Evolutionary conservation across 2,888 invertebrate species (phyloP), one percentile per base, ranked within the genome.

Genomic region (Teleiodes luculella): DNA sequence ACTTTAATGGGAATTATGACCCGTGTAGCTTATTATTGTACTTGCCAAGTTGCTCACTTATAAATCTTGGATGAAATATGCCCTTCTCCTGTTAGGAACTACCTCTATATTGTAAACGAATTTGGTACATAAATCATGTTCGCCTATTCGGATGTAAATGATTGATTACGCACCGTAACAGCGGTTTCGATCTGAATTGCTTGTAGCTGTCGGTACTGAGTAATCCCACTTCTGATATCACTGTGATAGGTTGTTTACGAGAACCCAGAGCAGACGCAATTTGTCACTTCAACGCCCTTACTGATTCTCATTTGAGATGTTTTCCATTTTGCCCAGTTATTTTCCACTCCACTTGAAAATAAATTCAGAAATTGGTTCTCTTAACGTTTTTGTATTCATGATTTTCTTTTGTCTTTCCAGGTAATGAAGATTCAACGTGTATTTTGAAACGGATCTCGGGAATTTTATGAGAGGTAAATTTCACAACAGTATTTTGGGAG

Each of bases 401-500:
- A 20, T 33, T 63, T 62, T 50, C 59, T 60, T 67, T 59, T 63
- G 50, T 74, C 24, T 60, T 63, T 59, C 11, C 82, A 83, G 82
- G 82, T 83, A 81, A 83, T 77, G 82, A 82, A 81, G 82, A 83
- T 68, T 68, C 76, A 71, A 72, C 78, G 76, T 68, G 75, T 81
- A 68, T 74, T 74, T 78, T 80, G 78, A 82, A 76, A 73, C 61
- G 68, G 72, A 72, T 73, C 77, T 77, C 72, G 80, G 80, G 76
- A 79, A 75, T 80, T 83, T 72, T 83, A 83, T 81, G 82, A 80
- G 76, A 83, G 82, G 82, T 83, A 83, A 81, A 66, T 75, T 66
- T 49, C 58, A 24, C 24, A 45, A 65, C 55, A 56, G 66, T 60
- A 65, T 61, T 58, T 57, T 61, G 57, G 47, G 53, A 54, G n/a